Base-by-base conservation (phyloP, 1,140 invertebrate genomes). In the Phortica variegata region DNA sequence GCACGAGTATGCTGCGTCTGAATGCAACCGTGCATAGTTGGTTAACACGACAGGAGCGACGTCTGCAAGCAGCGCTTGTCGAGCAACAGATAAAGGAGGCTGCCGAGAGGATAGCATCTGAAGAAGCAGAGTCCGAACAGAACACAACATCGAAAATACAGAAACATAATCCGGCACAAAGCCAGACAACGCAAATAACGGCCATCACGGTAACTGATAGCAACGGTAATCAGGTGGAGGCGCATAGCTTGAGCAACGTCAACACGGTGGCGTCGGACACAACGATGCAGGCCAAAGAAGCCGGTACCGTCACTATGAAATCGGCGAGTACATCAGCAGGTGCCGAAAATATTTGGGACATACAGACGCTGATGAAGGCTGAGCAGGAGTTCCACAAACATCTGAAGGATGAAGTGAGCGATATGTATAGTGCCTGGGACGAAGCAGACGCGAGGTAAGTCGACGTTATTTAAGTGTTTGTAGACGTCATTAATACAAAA, bases 361-460 rank as follows among this genome's bases (percentile, higher is more conserved):
- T 60, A 19, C 47, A 61, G 15, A 62, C 65, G 20, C 29, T 78
- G 16, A 61, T 68, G 23, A 68, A 60, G 16, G 56, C 77, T 3
- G 76, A 78, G 49, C 65, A 71, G 32, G 75, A 79, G 59, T 79
- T 78, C 45, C 75, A 77, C 46, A 78, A 73, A 44, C 81, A 81
- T 16, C 79, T 90, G 33, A 87, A 88, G 55, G 82, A 86, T 32
- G 85, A 87, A 32, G 83, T 92, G 32, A 82, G 85, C 39, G 84
- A 88, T 38, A 78, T 91, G 53, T 87, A 90, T 52, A 79, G 84
- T 19, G 80, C 87, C 17, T 92, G 87, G 85, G 87, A 90, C 50
- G 87, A 89, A 49, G 83, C 84, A 0, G 83, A 85, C 75, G 82
- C 87, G 76, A 83, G 85, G 89, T 91, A 69, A 83, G 81, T n/a